Evolutionary conservation across 2,888 invertebrate genomes (phyloP).

Genomic region (Clunio marinus): DNA sequence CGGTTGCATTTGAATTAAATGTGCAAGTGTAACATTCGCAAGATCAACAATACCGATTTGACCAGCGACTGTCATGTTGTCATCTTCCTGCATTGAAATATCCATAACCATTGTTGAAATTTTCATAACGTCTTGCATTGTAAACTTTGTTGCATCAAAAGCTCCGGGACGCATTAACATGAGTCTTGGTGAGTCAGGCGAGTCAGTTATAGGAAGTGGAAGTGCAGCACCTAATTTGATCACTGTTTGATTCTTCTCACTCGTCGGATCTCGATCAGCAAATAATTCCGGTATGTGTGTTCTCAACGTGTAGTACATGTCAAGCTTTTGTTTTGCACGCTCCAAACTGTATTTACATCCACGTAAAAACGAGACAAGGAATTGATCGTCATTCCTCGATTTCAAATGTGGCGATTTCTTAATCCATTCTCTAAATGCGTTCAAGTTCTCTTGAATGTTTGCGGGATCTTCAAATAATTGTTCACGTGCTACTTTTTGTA

Average conservation of each 20-base stretch:
- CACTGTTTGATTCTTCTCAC: conserved; percentile 40
- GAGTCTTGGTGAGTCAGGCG: conserved; percentile 49
- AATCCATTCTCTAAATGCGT: conserved; percentile 51
- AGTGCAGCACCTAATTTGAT: conserved; percentile 42
- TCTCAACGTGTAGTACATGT: conserved; percentile 53
- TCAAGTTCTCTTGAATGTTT: conserved; percentile 47
- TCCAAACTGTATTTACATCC: conserved; percentile 52
- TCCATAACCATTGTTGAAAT: conserved; percentile 56
- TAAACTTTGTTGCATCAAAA: conserved; percentile 50
- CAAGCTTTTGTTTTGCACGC: conserved; percentile 52
- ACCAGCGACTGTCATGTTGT: conserved; percentile 45
- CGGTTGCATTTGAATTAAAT: conserved; percentile 52
- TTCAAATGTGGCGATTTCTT: conserved; percentile 51
- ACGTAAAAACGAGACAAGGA: conserved; percentile 51
- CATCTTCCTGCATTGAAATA: conserved; percentile 56
- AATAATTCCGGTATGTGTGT: conserved; percentile 55
- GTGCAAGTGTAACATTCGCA: conserved; percentile 51
- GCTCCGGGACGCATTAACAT: conserved; percentile 51
- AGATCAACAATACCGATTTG: conserved; percentile 49
- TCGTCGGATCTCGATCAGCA: conserved; percentile 40
- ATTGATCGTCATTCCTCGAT: conserved; percentile 51
- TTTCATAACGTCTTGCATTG: conserved; percentile 52
- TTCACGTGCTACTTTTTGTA: conserved; percentile 48
- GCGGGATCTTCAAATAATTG: conserved; percentile 51
- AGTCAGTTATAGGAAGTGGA: conserved; percentile 42